These are phyloP conservation scores for Thera britannica DNA, from an alignment of 2,888 invertebrate species.

Conservation along the genomic window DNA sequence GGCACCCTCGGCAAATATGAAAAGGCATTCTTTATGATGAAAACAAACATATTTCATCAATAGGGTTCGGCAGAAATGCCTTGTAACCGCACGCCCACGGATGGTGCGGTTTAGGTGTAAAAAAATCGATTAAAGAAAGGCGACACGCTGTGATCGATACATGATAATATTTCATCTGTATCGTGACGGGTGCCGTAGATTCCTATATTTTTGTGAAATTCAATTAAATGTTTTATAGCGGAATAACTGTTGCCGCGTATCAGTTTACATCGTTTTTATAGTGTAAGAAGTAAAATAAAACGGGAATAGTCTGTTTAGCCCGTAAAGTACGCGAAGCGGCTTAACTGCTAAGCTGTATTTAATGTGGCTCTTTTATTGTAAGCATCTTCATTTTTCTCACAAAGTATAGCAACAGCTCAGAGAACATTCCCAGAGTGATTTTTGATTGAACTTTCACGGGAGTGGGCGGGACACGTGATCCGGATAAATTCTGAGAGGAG, in stretches of 20 bases:
- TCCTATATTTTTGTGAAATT: conserved; percentile 78
- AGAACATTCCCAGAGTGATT: neutral
- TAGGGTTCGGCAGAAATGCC: conserved; percentile 77
- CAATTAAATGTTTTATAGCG: conserved; percentile 77
- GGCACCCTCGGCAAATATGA: conserved; percentile 64
- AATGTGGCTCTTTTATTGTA: conserved; percentile 38
- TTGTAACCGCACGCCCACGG: conserved; percentile 80
- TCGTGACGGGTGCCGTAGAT: conserved; percentile 72
- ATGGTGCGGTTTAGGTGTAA: conserved; percentile 83
- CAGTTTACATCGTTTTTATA: conserved; percentile 71
- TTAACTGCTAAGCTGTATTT: conserved; percentile 46
- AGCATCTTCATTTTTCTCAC: conserved; percentile 42
- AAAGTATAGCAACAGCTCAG: conserved; percentile 16
- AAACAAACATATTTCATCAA: conserved; percentile 81
- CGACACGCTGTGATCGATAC: conserved; percentile 83
- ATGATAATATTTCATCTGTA: conserved; percentile 80
- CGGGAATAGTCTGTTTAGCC: conserved; percentile 52
- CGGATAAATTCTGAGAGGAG: neutral
- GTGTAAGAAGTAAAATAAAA: conserved; percentile 58
- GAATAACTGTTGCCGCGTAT: conserved; percentile 72
- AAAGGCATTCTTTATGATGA: conserved; percentile 71
- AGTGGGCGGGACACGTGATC: neutral
- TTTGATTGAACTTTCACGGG: neutral
- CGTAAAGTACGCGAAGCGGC: conserved; percentile 39
- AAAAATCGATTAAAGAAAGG: conserved; percentile 83